A percentile compares a stretch with the other conserved stretches of the same genome.
phyloP scores from a whole-genome alignment of 2,797 vertebrate genomes.

The Lutjanus argentimaculatus region DNA sequence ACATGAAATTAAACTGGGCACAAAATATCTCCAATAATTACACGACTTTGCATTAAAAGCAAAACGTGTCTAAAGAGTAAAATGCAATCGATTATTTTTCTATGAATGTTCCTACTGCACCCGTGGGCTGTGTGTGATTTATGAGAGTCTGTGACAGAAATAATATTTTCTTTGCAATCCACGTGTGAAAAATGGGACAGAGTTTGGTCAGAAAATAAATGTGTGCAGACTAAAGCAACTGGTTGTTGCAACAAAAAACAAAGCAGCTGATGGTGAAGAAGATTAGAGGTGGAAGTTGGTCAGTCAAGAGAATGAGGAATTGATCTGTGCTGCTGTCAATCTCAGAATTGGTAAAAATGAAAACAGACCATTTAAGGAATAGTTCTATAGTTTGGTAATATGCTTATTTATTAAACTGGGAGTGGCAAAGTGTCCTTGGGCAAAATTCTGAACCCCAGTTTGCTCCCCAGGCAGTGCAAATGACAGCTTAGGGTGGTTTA shows the following conservation, averaged over 20 bases:
- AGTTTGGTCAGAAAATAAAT: slow-evolving; percentile 3
- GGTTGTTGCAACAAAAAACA: background rate
- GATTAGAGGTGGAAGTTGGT: background rate
- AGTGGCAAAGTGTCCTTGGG: no score
- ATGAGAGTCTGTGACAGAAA: slow-evolving; percentile 8
- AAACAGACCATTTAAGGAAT: no score
- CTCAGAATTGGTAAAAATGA: background rate
- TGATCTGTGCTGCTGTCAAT: no score
- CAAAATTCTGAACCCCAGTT: no score
- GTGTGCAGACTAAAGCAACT: slow-evolving; percentile 3
- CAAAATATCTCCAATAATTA: background rate
- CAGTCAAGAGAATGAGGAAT: background rate
- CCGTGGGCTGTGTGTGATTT: slow-evolving; percentile 9
- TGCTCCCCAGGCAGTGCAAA: no score
- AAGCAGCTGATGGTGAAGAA: background rate
- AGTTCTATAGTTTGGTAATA: no score
- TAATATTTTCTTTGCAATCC: slow-evolving; percentile 25
- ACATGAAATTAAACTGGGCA: background rate
- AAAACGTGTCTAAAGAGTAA: no score
- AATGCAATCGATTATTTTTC: background rate
- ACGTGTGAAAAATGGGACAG: slow-evolving; percentile 21
- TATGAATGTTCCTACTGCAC: background rate
- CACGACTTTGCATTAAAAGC: no score
- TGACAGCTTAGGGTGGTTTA: no score
- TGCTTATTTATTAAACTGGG: no score